These are phyloP conservation scores for Tipula confusa DNA, from an alignment of 2,888 invertebrate species.

Conservation along the genomic window DNA sequence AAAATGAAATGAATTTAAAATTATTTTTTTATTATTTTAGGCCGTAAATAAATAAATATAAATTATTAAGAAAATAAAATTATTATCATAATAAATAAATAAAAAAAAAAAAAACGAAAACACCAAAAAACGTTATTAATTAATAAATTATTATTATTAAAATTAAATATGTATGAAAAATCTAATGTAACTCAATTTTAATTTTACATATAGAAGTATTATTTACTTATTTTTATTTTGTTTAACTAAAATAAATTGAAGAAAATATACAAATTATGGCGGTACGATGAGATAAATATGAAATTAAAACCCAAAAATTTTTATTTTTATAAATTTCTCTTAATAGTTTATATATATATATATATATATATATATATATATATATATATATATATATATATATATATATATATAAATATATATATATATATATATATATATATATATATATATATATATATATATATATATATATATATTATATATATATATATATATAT, in stretches of 20 bases:
- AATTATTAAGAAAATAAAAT: constrained; percentile 3
- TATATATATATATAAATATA: background rate
- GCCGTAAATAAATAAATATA: background rate
- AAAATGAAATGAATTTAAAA: constrained; percentile 21
- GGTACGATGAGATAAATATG: constrained; percentile 8
- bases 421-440: background rate
- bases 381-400: no score
- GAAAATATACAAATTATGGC: background rate
- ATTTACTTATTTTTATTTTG: background rate
- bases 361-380: background rate
- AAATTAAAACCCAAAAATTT: background rate
- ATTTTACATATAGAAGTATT: background rate
- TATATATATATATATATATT: background rate
- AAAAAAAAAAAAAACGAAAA: constrained; percentile 7
- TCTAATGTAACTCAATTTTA: background rate
- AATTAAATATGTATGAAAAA: background rate
- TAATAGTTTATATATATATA: background rate
- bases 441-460: no score
- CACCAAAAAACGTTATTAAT: constrained; percentile 25
- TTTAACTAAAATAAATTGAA: background rate
- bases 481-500: background rate
- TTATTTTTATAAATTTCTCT: constrained; percentile 25
- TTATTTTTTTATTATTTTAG: constrained; percentile 25
- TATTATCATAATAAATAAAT: constrained; percentile 3
- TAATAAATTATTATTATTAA: background rate